Evolutionary conservation across 2,888 invertebrate species (phyloP), one percentile per base, ranked within the genome.

Genomic region (Villa cingulata): DNA sequence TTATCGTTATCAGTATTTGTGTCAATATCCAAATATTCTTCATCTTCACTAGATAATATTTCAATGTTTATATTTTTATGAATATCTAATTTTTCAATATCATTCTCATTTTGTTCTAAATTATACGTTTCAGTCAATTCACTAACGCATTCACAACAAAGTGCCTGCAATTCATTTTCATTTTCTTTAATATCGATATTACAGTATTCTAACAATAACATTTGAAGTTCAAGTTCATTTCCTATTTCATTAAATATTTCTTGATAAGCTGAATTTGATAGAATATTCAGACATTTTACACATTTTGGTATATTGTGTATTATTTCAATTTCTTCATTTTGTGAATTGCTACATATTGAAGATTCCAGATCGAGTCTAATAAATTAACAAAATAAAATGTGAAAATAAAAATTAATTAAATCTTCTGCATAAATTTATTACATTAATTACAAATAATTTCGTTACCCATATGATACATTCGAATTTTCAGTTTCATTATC

Each of bases 231-330:
- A 12, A 66, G 50, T 42, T 67, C 64, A 3, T 57, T 37, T 5
- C 67, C 66, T n/a, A 60, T 57, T 47, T 63, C 62, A 56, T 65
- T 63, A 29, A 61, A 66, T 37, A 66, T 58, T 38, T 62, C 57
- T 19, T 62, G 62, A 52, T 56, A 66, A 16, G 44, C 29, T 23
- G 57, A 51, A 14, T 51, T 40, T 17, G 10, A 17, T 17, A 55
- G 18, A 6, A 32, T 17, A 7, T 20, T 46, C 4, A 16, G 37
- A 45, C 64, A 64, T 49, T 62, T 56, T 48, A 65, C 48, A 50
- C 64, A 64, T 34, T 46, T 50, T 27, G 53, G 46, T 42, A 39
- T 27, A 10, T 9, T 27, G 6, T 27, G 7, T 27, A 27, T 27
- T 27, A 10, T 27, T 27, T 10, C 10, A n/a, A n/a, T n/a, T n/a